Base-by-base conservation (phyloP, 2,113 vertebrate species). In the Hoplias malabaricus region DNA sequence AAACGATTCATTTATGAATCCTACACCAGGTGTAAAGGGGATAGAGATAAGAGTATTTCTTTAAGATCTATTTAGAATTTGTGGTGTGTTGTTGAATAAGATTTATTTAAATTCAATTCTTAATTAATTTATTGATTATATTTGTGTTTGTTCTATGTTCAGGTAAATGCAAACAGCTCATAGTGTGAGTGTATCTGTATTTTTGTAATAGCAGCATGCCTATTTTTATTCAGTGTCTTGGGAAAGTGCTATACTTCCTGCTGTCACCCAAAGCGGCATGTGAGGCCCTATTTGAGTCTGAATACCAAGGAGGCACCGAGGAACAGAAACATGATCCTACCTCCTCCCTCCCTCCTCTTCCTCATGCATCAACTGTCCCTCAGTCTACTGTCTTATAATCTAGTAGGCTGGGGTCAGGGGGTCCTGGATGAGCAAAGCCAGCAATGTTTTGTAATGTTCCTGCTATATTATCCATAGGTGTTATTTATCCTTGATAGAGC, bases 241-340 rank as follows among this genome's bases (percentile, higher is more conserved):
- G 11, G 40, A 65, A 73, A 56, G 21, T 25, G 31, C 34, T 69
- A 83, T 71, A 80, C 85, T 87, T 85, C 81, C 74, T 25, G 25
- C 67, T 1, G n/a, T 78, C 80, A 77, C 75, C 77, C 79, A n/a
- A 79, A 57, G 57, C 36, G 61, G 16, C 66, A 50, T 34, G 63
- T 19, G n/a, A 68, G 46, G 48, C 50, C 66, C 36, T 81, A 69
- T 77, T 75, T 81, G 23, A 43, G 29, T 27, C 23, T 38, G 62
- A 33, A 31, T 70, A 53, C 50, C 42, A 43, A 73, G 16, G 38
- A 50, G 59, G 50, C 68, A 75, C 67, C 4, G 36, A 75, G 40
- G 48, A 73, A 68, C 56, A 12, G 50, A 63, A 82, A 75, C 38
- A 9, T 25, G 73, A 66, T 75, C 42, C 73, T 1, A 21, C 23